Percentiles rank a stretch among this genome's conserved stretches.
These are phyloP conservation scores for Leptobrachium leishanense DNA, from an alignment of 2,113 vertebrate genomes.

Conservation along the genomic window DNA sequence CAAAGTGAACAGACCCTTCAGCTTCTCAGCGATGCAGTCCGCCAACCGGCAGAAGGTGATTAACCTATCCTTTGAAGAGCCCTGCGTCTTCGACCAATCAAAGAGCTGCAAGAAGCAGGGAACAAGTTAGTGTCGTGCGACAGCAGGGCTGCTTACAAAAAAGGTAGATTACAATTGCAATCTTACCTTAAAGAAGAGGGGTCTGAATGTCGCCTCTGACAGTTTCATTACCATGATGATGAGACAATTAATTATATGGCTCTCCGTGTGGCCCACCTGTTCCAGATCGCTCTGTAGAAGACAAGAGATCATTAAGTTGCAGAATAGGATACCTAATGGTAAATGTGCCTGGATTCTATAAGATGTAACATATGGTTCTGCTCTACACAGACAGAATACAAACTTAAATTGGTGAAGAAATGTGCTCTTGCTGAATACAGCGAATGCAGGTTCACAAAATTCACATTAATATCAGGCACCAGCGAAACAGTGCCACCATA, in stretches of 20 bases:
- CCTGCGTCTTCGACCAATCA: slow-evolving; percentile 86
- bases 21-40: slow-evolving; percentile 76
- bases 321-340: no score
- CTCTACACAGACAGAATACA: no score
- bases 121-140: slow-evolving; percentile 23
- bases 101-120: slow-evolving; percentile 74
- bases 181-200: slow-evolving; percentile 93
- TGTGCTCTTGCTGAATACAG: no score
- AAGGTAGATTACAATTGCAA: not conserved
- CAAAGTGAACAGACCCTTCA: slow-evolving; percentile 90
- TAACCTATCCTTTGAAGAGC: slow-evolving; percentile 72
- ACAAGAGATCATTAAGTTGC: not conserved
- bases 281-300: slow-evolving; percentile 62
- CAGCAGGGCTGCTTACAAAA: not conserved
- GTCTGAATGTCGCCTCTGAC: slow-evolving; percentile 91
- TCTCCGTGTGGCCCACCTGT: slow-evolving; percentile 75
- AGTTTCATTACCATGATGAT: slow-evolving; percentile 92
- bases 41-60: slow-evolving; percentile 86
- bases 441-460: no score
- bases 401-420: no score
- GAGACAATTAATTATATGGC: slow-evolving; percentile 79
- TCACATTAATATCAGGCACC: no score
- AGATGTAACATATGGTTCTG: no score
- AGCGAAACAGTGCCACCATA: no score
- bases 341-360: no score